These are phyloP conservation scores for Apodemia zela DNA, from an alignment of 2,888 invertebrate genomes.

Conservation along the genomic window DNA sequence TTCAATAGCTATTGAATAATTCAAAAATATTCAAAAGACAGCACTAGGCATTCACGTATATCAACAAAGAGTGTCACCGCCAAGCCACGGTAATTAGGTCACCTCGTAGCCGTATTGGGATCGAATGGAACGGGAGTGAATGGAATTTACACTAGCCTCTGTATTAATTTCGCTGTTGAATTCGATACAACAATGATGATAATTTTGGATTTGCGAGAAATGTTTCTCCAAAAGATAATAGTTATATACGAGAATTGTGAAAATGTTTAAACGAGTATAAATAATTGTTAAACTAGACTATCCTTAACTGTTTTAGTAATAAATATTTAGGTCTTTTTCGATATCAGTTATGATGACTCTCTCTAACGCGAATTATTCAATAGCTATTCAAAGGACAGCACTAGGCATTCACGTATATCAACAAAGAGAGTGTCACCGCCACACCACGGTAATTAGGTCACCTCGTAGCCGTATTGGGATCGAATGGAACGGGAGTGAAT, in stretches of 20 bases:
- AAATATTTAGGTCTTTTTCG: background rate
- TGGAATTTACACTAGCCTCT: background rate
- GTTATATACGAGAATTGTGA: too few relatives aligned
- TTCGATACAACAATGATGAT: too few relatives aligned
- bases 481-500: conserved; percentile 46
- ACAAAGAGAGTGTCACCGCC: conserved; percentile 30
- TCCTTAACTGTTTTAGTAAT: background rate
- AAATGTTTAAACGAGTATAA: too few relatives aligned
- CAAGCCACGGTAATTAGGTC: conserved; percentile 48
- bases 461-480: conserved; percentile 46
- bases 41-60: conserved; percentile 10
- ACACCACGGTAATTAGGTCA: conserved; percentile 49
- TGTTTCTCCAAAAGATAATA: too few relatives aligned
- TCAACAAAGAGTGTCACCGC: conserved; percentile 29
- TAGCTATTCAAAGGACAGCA: background rate
- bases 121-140: conserved; percentile 47
- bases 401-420: conserved; percentile 12
- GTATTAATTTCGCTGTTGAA: background rate
- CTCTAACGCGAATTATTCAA: conserved; percentile 3
- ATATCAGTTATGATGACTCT: background rate
- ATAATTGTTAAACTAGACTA: too few relatives aligned
- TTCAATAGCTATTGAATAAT: background rate
- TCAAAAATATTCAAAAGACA: conserved; percentile 8
- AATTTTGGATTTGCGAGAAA: too few relatives aligned
- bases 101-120: conserved; percentile 47